Conservation (phyloP, 2,888 invertebrate genomes). For the Hirtodrosophila alboralis region DNA sequence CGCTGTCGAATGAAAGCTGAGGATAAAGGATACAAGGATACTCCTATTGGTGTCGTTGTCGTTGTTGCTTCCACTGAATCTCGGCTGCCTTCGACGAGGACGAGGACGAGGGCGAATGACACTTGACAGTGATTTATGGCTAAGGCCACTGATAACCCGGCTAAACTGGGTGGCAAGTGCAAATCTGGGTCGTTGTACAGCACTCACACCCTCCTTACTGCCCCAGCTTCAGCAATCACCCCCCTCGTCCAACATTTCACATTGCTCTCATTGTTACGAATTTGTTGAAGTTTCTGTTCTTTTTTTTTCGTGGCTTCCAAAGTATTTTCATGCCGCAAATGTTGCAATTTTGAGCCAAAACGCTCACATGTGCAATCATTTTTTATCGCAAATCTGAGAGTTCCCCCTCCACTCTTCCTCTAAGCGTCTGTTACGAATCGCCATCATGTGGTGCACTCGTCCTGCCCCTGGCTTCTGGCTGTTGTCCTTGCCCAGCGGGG, state of each 20-base stretch:
- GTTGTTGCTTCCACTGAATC: slow-evolving; percentile 15
- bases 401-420: slow-evolving; percentile 25
- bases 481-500: slow-evolving; percentile 65
- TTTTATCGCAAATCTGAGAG: slow-evolving; percentile 76
- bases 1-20: slow-evolving; percentile 47
- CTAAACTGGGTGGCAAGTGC: slow-evolving; percentile 72
- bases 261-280: slow-evolving; percentile 46
- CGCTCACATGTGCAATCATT: slow-evolving; percentile 79
- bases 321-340: slow-evolving; percentile 76
- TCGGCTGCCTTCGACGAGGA: slow-evolving; percentile 4
- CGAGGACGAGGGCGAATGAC: slow-evolving; percentile 79
- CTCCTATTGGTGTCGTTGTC: slow-evolving; percentile 31
- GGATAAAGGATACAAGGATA: slow-evolving; percentile 66
- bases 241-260: neutral
- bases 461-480: slow-evolving; percentile 44
- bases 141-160: slow-evolving; percentile 80
- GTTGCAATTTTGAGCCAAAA: slow-evolving; percentile 73
- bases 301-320: slow-evolving; percentile 7
- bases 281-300: slow-evolving; percentile 46
- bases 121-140: slow-evolving; percentile 84
- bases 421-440: slow-evolving; percentile 57
- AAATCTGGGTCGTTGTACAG: slow-evolving; percentile 63
- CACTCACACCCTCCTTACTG: no score
- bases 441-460: slow-evolving; percentile 47
- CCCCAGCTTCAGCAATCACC: slow-evolving; percentile 1